Evolutionary conservation across 1,140 invertebrate species (phyloP), one percentile per base, ranked within the genome.

Genomic region (Aricia agestis): DNA sequence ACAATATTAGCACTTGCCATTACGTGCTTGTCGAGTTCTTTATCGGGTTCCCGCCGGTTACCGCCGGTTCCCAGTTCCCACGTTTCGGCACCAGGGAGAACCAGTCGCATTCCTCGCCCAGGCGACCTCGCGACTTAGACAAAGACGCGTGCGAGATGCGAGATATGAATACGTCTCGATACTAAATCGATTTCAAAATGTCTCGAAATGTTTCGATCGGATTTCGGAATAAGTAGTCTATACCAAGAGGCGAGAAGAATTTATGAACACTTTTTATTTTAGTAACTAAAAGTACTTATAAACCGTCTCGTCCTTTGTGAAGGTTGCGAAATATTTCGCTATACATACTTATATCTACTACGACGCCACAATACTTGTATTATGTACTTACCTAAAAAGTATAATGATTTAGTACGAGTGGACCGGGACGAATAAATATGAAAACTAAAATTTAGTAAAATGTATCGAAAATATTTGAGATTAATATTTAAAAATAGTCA

Each of bases 71-170:
- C 45, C 45, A 52, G 45, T 63, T 63, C 59, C 19, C 59, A 63
- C 59, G 59, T 18, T 11, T 11, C 19, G 17, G 59, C 17, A 19
- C 59, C 18, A 36, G 36, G 17, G 5, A 25, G 59, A 63, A 63
- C 59, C 59, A 63, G 59, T 63, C 18, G 59, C 59, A 63, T 63
- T 63, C 59, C 59, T 19, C 59, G 59, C 19, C 18, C 17, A 59
- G 17, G 59, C 59, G 17, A 63, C 17, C 17, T 63, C 45, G 45
- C 45, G 45, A 19, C 59, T 63, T 19, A 19, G n/a, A 59, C 58
- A 59, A 59, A 59, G 15, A 63, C 59, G 59, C 19, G 59, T 63
- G 45, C 45, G 45, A 52, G 45, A 52, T 52, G 13, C 11, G 9
- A 6, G 45, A 52, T 52, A 52, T 1, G 6, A 5, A 36, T 36